Conservation (phyloP, 2,797 vertebrate genomes). For the Labroides dimidiatus region DNA sequence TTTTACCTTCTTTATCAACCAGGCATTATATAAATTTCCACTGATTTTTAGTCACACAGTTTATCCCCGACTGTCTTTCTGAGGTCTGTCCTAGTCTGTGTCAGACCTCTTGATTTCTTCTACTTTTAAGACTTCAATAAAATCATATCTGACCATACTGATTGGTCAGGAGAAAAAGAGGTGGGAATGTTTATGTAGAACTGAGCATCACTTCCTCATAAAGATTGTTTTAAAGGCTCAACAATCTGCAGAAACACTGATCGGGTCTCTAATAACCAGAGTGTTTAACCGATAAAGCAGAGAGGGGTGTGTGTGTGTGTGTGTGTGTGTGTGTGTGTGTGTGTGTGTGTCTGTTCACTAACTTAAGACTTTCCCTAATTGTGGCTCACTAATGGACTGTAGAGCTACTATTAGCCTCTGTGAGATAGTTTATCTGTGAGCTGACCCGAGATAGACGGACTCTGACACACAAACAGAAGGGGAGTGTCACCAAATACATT, state of each 20-base stretch:
- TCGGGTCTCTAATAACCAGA: slow-evolving; percentile 1
- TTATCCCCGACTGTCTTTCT: too few species aligned
- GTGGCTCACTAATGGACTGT: slow-evolving; percentile 61
- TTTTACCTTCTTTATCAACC: background rate
- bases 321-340: slow-evolving; percentile 16
- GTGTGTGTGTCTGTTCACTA: slow-evolving; percentile 43
- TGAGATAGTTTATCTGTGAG: slow-evolving; percentile 69
- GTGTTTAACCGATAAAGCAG: slow-evolving; percentile 32
- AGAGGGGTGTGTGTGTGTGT: slow-evolving; percentile 27
- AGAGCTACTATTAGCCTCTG: slow-evolving; percentile 44
- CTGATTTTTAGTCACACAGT: too few species aligned
- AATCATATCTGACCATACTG: too few species aligned
- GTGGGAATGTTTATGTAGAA: too few species aligned
- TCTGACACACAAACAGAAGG: background rate
- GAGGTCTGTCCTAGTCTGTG: too few species aligned
- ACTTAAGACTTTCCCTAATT: slow-evolving; percentile 62
- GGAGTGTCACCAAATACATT: background rate
- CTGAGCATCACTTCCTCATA: too few species aligned
- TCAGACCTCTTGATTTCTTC: too few species aligned
- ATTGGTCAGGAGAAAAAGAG: too few species aligned
- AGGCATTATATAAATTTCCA: too few species aligned
- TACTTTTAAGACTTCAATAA: too few species aligned
- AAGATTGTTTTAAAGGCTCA: too few species aligned
- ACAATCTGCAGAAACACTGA: too few species aligned
- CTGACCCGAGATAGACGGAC: slow-evolving; percentile 13